Evolutionary conservation across 1,140 invertebrate genomes (phyloP).

Genomic region (Akabosia matsudoensis): DNA sequence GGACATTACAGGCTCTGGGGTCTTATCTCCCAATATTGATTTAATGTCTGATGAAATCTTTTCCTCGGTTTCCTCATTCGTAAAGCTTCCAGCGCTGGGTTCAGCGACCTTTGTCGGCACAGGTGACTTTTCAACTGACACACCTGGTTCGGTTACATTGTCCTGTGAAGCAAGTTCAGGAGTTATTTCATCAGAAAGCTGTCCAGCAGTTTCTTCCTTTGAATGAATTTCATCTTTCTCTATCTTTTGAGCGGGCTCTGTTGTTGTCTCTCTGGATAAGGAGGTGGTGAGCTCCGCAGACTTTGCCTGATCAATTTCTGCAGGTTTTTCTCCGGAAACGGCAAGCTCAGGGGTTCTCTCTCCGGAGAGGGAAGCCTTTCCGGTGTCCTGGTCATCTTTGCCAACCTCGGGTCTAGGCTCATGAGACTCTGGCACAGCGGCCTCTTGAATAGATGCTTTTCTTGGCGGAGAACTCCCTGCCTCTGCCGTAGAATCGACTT

Average conservation of each 20-base stretch:
- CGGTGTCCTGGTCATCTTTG: not conserved
- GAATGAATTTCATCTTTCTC: not conserved
- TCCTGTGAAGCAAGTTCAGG: not conserved
- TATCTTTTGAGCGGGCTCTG: not conserved
- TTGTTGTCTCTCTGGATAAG: not conserved
- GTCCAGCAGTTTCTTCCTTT: too few species aligned
- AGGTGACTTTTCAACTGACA: not conserved
- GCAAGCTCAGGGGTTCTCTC: not conserved
- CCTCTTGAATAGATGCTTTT: not conserved
- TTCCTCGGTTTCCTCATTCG: too few species aligned
- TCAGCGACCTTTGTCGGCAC: not conserved
- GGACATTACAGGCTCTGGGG: not conserved
- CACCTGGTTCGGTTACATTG: not conserved
- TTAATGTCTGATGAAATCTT: not conserved
- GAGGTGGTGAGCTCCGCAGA: not conserved
- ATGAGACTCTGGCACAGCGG: not conserved
- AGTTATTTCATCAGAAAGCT: too few species aligned
- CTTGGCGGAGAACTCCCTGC: not conserved
- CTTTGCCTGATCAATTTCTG: not conserved
- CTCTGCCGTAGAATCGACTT: not conserved
- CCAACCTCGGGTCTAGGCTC: not conserved
- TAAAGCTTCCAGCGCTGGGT: not conserved
- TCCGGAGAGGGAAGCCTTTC: not conserved
- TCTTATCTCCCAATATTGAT: too few species aligned
- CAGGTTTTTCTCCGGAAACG: constrained; percentile 7